Conservation (phyloP, 1,140 invertebrate species). For the Oedothorax gibbosus region DNA sequence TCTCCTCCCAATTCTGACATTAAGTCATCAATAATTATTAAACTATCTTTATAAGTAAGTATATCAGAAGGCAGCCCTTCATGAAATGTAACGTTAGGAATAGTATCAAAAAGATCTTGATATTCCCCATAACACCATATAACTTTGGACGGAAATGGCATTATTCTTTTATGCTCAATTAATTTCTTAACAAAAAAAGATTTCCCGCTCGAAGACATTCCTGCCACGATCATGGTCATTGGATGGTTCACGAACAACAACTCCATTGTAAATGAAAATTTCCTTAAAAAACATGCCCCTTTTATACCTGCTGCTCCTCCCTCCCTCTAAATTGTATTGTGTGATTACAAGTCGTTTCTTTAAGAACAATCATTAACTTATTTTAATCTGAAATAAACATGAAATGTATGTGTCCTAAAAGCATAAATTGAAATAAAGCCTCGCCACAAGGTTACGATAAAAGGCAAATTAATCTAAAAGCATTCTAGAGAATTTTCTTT, state of each 20-base stretch:
- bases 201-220: neutral
- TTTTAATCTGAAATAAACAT: too few species aligned
- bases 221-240: neutral
- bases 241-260: neutral
- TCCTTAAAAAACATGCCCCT: too few species aligned
- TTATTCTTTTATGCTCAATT: neutral
- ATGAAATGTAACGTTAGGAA: constrained; percentile 15
- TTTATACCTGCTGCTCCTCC: too few species aligned
- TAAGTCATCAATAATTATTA: constrained; percentile 68
- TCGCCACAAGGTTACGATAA: too few species aligned
- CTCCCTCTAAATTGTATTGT: too few species aligned
- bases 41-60: neutral
- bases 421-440: too few species aligned
- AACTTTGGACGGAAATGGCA: neutral
- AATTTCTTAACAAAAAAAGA: neutral
- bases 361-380: too few species aligned
- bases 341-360: too few species aligned
- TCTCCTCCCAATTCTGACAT: constrained; percentile 66
- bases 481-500: too few species aligned
- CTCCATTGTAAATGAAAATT: neutral
- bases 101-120: neutral
- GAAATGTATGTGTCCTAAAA: too few species aligned
- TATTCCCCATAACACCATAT: constrained; percentile 18
- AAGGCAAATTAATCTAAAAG: too few species aligned
- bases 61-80: constrained; percentile 17